Conservation (phyloP, 2,888 invertebrate genomes). For the Xanthostigma xanthostigma region DNA sequence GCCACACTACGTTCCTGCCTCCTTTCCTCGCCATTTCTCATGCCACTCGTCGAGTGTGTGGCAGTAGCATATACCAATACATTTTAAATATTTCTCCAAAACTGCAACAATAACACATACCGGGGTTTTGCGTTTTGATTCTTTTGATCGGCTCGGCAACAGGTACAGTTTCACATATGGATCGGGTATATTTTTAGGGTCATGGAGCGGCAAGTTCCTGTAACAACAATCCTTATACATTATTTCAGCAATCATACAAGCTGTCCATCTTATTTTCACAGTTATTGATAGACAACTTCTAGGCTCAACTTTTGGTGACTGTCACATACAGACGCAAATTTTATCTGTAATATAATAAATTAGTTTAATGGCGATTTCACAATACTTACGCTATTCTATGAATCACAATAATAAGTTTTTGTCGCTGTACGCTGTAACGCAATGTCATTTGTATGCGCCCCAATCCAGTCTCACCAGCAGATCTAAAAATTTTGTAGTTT, state of each 20-base stretch:
- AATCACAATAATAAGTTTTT: conserved; percentile 67
- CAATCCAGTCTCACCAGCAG: conserved; percentile 57
- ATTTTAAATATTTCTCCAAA: too few species aligned
- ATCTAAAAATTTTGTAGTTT: conserved; percentile 25
- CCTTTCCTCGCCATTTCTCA: too few species aligned
- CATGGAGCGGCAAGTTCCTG: conserved; percentile 67
- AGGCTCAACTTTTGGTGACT: too few species aligned
- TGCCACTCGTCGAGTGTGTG: too few species aligned
- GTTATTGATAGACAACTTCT: too few species aligned
- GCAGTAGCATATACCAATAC: too few species aligned
- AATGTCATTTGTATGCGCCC: conserved; percentile 75
- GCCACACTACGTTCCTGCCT: too few species aligned
- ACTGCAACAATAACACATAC: conserved; percentile 29
- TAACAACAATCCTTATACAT: conserved; percentile 11
- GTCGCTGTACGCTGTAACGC: conserved; percentile 69
- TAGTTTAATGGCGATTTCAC: not conserved
- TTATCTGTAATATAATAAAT: not conserved
- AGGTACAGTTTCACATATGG: conserved; percentile 82
- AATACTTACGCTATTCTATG: conserved; percentile 76
- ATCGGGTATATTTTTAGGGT: conserved; percentile 72
- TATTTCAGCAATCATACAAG: not conserved
- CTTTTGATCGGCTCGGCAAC: conserved; percentile 69
- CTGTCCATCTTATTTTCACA: too few species aligned
- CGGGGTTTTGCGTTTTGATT: conserved; percentile 73
- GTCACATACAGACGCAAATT: too few species aligned